phyloP scores from a whole-genome alignment of 2,113 vertebrate species.

The Gopherus flavomarginatus region DNA sequence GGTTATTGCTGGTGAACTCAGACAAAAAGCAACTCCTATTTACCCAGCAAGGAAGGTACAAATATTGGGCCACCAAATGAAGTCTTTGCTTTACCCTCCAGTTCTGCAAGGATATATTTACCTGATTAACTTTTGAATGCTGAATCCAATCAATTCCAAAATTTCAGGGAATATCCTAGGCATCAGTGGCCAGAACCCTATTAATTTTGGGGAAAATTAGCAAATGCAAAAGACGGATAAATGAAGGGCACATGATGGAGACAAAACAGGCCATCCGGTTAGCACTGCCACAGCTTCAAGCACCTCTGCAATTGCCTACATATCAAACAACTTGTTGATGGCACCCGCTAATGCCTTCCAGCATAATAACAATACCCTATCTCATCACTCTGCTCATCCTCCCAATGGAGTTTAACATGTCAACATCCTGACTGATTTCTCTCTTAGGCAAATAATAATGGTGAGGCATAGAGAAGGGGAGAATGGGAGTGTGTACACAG shows the following conservation, averaged over 20 bases:
- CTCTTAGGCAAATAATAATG: not conserved
- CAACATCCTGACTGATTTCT: not conserved
- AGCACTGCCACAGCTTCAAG: not conserved
- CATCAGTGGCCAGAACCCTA: not conserved
- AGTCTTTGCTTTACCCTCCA: not conserved
- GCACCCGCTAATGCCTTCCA: not conserved
- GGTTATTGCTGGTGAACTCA: not conserved
- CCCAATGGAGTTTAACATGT: not conserved
- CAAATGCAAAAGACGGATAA: not conserved
- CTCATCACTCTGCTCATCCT: not conserved
- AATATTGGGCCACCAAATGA: not conserved
- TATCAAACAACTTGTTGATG: not conserved
- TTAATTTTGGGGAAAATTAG: not conserved
- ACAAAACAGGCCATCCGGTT: not conserved
- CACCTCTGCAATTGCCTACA: not conserved
- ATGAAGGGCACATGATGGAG: not conserved
- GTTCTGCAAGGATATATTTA: not conserved
- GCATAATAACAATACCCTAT: not conserved
- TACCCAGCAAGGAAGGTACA: not conserved
- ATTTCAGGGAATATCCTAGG: not conserved
- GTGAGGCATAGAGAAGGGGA: too few relatives aligned
- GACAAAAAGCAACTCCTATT: not conserved
- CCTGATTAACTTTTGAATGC: not conserved
- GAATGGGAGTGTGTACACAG: not conserved
- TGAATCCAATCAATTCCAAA: not conserved